Evolutionary conservation across 1,140 invertebrate species (phyloP).

Genomic region (Pseudomyrmex pallidus): DNA sequence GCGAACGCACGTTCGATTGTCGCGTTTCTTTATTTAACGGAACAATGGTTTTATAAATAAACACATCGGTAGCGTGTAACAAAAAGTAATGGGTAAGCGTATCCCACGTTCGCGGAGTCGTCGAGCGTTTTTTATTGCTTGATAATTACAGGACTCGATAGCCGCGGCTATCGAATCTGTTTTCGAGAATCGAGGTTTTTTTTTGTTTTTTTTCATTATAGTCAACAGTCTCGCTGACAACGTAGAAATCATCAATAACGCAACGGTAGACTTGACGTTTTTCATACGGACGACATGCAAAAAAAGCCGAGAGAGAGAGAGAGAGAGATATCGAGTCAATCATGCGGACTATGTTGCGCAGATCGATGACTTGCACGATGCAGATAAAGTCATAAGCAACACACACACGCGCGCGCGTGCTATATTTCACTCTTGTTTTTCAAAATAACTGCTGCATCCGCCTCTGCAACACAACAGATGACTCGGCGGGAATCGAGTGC

Average conservation of each 20-base stretch:
- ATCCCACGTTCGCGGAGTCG: not conserved
- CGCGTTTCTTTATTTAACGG: constrained; percentile 36
- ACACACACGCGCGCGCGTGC: not conserved
- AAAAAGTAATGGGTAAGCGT: constrained; percentile 38
- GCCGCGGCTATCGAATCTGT: not conserved
- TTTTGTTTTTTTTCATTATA: constrained; percentile 12
- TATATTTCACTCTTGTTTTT: constrained; percentile 34
- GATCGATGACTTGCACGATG: constrained; percentile 55
- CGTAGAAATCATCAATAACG: constrained; percentile 54
- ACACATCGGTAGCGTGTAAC: constrained; percentile 1
- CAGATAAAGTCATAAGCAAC: constrained; percentile 57
- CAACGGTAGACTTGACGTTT: constrained; percentile 44
- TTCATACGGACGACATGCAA: constrained; percentile 23
- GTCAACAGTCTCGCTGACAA: constrained; percentile 37
- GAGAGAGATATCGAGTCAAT: constrained; percentile 35
- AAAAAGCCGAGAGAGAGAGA: constrained; percentile 6
- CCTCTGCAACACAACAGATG: constrained; percentile 27
- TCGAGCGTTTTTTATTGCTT: constrained; percentile 45
- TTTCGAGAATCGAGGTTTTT: constrained; percentile 37
- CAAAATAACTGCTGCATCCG: constrained; percentile 35
- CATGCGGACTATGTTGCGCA: constrained; percentile 50
- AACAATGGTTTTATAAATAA: constrained; percentile 25
- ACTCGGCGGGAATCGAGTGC: constrained; percentile 16
- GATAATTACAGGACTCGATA: constrained; percentile 39
- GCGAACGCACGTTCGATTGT: not conserved